Percentiles rank a stretch among this genome's conserved stretches.
phyloP scores from a whole-genome alignment of 2,797 vertebrate species.

The Microctenopoma lineatum region DNA sequence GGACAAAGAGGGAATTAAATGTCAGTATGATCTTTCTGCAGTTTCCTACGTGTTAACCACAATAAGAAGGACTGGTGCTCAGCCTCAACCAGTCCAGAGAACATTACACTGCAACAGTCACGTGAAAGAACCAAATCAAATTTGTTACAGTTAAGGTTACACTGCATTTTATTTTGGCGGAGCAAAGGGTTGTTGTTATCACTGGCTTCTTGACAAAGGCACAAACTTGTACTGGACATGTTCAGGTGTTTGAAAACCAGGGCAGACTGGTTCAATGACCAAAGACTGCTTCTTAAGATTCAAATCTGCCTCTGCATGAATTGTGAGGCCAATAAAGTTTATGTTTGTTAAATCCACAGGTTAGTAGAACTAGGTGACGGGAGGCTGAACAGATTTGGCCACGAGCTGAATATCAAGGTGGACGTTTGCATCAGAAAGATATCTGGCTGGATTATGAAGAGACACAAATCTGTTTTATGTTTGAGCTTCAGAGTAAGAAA shows the following conservation, averaged over 20 bases:
- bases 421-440: background rate
- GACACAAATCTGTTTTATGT: background rate
- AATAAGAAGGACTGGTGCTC: background rate
- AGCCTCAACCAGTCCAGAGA: no score
- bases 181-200: no score
- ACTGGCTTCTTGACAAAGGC: no score
- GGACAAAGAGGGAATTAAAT: background rate
- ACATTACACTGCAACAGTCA: no score
- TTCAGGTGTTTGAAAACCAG: background rate
- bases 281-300: background rate
- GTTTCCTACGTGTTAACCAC: no score
- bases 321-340: background rate
- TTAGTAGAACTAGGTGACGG: background rate
- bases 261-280: background rate
- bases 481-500: slow-evolving; percentile 19
- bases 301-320: background rate
- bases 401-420: background rate
- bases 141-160: no score
- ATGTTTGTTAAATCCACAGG: background rate
- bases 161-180: no score
- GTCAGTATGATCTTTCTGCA: background rate
- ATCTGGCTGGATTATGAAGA: slow-evolving; percentile 13
- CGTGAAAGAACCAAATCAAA: no score
- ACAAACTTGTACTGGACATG: no score
- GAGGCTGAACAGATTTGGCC: background rate